Evolutionary conservation across 2,888 invertebrate genomes (phyloP).

Genomic region (Dicyrtoma fusca): DNA sequence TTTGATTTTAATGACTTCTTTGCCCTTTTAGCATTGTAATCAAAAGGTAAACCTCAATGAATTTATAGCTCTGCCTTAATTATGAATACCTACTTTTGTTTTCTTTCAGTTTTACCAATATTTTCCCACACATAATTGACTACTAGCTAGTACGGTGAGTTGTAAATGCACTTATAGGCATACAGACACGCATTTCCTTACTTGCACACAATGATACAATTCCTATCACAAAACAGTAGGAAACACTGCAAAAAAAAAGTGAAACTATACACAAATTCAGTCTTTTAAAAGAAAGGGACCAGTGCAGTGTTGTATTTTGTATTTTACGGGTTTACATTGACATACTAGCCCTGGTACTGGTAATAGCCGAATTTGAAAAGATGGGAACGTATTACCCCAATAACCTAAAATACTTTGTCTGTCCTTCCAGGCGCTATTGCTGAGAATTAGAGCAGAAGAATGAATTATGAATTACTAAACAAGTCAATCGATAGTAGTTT

Average conservation of each 20-base stretch:
- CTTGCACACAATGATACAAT: too few relatives aligned
- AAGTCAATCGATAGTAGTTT: constrained; percentile 21
- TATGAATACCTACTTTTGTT: not conserved
- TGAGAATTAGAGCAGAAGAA: constrained; percentile 25
- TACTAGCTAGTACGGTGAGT: not conserved
- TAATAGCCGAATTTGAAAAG: not conserved
- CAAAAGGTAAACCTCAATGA: too few relatives aligned
- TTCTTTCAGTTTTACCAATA: not conserved
- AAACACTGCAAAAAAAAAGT: not conserved
- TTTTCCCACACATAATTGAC: not conserved
- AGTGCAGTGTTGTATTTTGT: too few relatives aligned
- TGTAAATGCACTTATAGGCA: not conserved
- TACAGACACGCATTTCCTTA: not conserved
- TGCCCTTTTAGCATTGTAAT: not conserved
- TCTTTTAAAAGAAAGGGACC: constrained; percentile 1
- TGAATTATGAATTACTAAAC: constrained; percentile 23
- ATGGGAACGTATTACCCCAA: constrained; percentile 25
- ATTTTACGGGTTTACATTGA: not conserved
- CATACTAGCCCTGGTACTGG: not conserved
- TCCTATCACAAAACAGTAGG: not conserved
- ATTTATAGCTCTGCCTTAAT: too few relatives aligned
- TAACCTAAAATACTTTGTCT: constrained; percentile 30
- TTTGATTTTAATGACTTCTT: not conserved
- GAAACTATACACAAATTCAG: not conserved
- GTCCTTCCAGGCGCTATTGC: not conserved